Base-by-base conservation (phyloP, 2,797 vertebrate genomes). In the Sphenodon punctatus region DNA sequence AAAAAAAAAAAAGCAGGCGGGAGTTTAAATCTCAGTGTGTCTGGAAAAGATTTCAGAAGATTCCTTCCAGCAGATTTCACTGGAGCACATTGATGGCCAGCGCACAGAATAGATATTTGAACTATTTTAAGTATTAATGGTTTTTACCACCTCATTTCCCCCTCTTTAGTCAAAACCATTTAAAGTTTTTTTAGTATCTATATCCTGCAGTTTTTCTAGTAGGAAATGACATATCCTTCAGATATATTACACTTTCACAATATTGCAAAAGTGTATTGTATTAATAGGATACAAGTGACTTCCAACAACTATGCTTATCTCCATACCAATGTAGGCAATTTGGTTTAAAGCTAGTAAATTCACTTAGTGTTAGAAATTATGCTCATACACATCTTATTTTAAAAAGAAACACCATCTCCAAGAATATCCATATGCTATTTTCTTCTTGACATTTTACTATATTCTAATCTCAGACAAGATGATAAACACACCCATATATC, bases 351-450 rank as follows among this genome's bases (percentile, higher is more conserved):
- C 2, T 4, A 74, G 67, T 3, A 38, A 2, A 36, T 41, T 67
- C 56, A n/a, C n/a, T n/a, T n/a, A n/a, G n/a, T n/a, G n/a, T n/a
- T n/a, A n/a, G n/a, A n/a, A n/a, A n/a, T n/a, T n/a, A n/a, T n/a
- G n/a, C n/a, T n/a, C n/a, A n/a, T n/a, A n/a, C n/a, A n/a, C n/a
- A 48, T 5, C 23, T 23, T n/a, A 23, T 46, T 25, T 17, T 55
- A 30, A 19, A 17, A 17, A 55, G 51, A 17, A n/a, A 19, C 10
- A 55, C 19, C 17, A 27, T 30, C n/a, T 19, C 27, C 55, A 55
- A 32, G 15, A n/a, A n/a, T n/a, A n/a, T 0, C 0, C 5, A 1
- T 15, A 3, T 2, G 20, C 1, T 6, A n/a, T 0, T 1, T 4
- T 20, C 16, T 13, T 1, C 8, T 14, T 32, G 5, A 5, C 51